These are phyloP conservation scores for Paedocypris sp. DNA, from an alignment of 2,113 vertebrate genomes.

Conservation along the genomic window DNA sequence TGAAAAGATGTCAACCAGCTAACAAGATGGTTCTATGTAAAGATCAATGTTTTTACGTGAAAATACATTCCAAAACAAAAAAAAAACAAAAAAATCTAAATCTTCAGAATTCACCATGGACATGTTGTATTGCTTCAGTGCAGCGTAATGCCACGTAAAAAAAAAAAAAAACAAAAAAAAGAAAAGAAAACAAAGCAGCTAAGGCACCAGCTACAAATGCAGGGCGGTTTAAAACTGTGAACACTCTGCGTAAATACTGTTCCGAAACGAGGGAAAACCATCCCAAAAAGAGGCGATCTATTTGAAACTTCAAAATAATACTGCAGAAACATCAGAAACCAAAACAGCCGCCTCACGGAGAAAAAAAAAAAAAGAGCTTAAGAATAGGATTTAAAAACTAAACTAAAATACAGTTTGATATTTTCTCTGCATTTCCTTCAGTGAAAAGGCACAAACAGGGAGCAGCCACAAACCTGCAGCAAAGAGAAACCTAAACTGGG, in stretches of 20 bases:
- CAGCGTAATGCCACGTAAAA: neutral
- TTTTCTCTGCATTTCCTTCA: slow-evolving; percentile 16
- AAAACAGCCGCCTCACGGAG: neutral
- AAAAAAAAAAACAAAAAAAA: slow-evolving; percentile 1
- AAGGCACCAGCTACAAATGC: slow-evolving; percentile 11
- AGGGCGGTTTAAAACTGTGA: neutral
- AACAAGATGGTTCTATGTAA: neutral
- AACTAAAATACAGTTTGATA: slow-evolving; percentile 31
- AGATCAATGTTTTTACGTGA: neutral
- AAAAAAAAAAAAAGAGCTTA: slow-evolving; percentile 22
- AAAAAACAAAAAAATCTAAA: neutral
- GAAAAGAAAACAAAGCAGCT: slow-evolving; percentile 25
- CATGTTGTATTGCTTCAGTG: neutral
- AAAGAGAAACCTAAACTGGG: neutral
- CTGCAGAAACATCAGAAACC: slow-evolving; percentile 23
- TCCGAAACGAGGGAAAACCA: slow-evolving; percentile 39
- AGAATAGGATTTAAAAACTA: slow-evolving; percentile 37
- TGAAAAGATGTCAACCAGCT: neutral
- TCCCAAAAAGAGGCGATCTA: slow-evolving; percentile 36
- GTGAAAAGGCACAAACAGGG: slow-evolving; percentile 8
- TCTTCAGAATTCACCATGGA: neutral
- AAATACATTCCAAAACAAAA: neutral
- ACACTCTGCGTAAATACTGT: slow-evolving; percentile 15
- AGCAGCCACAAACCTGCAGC: slow-evolving; percentile 33
- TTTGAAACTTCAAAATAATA: slow-evolving; percentile 36